Evolutionary conservation across 2,113 vertebrate species (phyloP).

Genomic region (Coptodon bakossiorum): DNA sequence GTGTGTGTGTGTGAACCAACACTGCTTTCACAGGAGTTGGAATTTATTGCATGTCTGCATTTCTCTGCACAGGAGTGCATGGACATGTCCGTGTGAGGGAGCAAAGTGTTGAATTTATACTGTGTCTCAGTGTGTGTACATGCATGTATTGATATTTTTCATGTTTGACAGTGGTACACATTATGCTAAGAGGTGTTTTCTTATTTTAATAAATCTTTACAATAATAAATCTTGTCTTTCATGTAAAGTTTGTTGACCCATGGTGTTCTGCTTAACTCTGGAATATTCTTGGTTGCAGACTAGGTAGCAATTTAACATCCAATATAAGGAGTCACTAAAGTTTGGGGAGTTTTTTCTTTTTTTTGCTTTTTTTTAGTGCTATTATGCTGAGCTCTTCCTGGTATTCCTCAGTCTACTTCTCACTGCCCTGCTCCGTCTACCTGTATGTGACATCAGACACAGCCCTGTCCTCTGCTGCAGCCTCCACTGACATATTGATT

Average conservation of each 20-base stretch:
- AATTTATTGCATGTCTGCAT: conserved; percentile 65
- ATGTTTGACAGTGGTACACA: conserved; percentile 12
- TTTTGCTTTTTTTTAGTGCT: conserved; percentile 9
- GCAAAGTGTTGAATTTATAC: conserved; percentile 39
- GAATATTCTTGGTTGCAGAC: background rate
- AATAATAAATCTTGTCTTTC: background rate
- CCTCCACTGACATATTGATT: conserved; percentile 72
- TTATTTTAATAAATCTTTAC: background rate
- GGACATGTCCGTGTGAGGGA: background rate
- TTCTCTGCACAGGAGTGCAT: conserved; percentile 37
- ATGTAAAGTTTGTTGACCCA: background rate
- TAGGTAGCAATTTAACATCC: background rate
- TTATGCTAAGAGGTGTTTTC: background rate
- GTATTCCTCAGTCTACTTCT: background rate
- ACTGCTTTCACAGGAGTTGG: conserved; percentile 39
- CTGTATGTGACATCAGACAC: conserved; percentile 43
- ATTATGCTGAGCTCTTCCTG: background rate
- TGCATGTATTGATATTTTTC: background rate
- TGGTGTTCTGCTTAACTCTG: background rate
- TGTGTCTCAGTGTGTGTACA: background rate
- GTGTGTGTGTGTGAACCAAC: background rate
- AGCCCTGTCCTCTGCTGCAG: conserved; percentile 55
- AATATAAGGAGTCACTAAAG: background rate
- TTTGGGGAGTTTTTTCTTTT: background rate
- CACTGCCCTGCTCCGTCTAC: background rate